Base-by-base conservation (phyloP, 2,888 invertebrate genomes). In the Laspeyria flexula region DNA sequence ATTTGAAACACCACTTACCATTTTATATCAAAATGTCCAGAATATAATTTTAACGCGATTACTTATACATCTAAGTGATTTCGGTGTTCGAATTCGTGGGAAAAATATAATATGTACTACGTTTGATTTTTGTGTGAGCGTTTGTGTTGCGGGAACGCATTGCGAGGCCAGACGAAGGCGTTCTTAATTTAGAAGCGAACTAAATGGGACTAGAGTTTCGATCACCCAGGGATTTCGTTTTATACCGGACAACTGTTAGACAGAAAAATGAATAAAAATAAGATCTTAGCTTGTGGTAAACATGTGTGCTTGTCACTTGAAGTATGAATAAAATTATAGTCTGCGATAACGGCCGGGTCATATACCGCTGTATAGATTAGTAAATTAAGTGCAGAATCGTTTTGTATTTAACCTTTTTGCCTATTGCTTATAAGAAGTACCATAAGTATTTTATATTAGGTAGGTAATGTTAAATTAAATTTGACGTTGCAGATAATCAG, bases 91-190 rank as follows among this genome's bases (percentile, higher is more conserved):
- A 70, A 71, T 79, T 89, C 85, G 85, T 78, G 67, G 73, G 79
- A 83, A 88, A 89, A 86, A 88, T 89, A 88, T 88, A 87, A 86
- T 87, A 89, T 83, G 88, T 86, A 78, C 87, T 88, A 85, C 90
- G 91, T 86, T 88, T 88, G 81, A 77, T 81, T 87, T 85, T 88
- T 83, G 85, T 75, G 82, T 73, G 79, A 70, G 59, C 79, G 75
- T 67, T 73, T 69, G 73, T 67, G 81, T 75, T 89, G 90, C 88
- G 90, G 83, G 71, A 60, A 74, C 83, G 85, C 91, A 91, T 91
- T 76, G 63, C 85, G 88, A 89, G 89, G 90, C 83, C 88, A 77
- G 72, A 31, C 72, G 79, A 75, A 80, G 82, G 76, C 81, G 85
- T 77, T 90, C 90, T 90, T 90, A 88, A 90, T 90, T 79, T 92